A percentile compares a stretch with the other conserved stretches of the same genome.
Conservation (phyloP, 2,888 invertebrate genomes). For the Diabrotica balteata region DNA sequence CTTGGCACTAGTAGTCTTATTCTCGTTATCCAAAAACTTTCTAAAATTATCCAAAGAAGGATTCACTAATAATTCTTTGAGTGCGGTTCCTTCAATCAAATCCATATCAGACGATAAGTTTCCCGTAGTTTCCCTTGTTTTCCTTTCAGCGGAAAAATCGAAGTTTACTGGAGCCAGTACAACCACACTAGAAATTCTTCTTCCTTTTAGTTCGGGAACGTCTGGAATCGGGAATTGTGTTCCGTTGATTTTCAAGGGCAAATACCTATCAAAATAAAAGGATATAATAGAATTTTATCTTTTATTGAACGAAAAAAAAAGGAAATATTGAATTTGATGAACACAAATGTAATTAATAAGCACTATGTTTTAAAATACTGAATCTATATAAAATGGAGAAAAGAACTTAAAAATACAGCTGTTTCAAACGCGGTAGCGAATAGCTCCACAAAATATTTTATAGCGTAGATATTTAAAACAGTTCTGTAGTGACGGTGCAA, state of each 20-base stretch:
- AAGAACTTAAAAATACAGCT: too few relatives aligned
- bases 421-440: too few relatives aligned
- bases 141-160: slow-evolving; percentile 64
- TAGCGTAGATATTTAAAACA: too few relatives aligned
- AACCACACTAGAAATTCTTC: slow-evolving; percentile 83
- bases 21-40: slow-evolving; percentile 81
- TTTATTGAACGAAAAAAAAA: too few relatives aligned
- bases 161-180: slow-evolving; percentile 85
- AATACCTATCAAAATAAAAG: slow-evolving; percentile 60
- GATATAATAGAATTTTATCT: too few relatives aligned
- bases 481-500: too few relatives aligned
- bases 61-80: slow-evolving; percentile 77
- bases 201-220: slow-evolving; percentile 75
- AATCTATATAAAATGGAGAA: too few relatives aligned
- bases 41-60: slow-evolving; percentile 80
- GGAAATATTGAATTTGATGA: not conserved
- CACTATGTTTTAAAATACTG: too few relatives aligned
- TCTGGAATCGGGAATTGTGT: slow-evolving; percentile 86
- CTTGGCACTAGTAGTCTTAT: slow-evolving; percentile 74
- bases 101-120: slow-evolving; percentile 41
- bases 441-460: too few relatives aligned
- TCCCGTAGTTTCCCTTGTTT: slow-evolving; percentile 61
- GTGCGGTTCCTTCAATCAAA: slow-evolving; percentile 67
- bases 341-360: too few relatives aligned
- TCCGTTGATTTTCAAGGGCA: slow-evolving; percentile 85